Percentiles rank a stretch among this genome's conserved stretches.
These are phyloP conservation scores for Columba livia DNA, from an alignment of 2,113 vertebrate genomes.

Conservation along the genomic window DNA sequence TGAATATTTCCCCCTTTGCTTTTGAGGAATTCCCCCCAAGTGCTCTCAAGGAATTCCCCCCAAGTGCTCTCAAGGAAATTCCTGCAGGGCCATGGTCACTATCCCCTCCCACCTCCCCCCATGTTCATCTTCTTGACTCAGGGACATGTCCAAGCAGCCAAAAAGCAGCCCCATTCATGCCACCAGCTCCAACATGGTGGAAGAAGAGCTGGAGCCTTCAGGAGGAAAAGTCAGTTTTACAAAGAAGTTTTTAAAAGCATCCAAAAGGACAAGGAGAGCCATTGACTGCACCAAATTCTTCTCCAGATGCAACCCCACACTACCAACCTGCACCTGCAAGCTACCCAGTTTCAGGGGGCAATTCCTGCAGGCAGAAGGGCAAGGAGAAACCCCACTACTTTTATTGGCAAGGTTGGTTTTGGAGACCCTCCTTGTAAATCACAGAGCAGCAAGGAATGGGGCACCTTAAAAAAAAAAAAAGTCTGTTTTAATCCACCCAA, in stretches of 20 bases:
- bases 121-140: neutral
- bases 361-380: neutral
- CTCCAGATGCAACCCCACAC: neutral
- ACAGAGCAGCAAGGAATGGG: neutral
- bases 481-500: constrained; percentile 43
- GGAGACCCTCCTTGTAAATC: neutral
- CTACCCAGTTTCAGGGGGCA: neutral
- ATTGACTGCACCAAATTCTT: neutral
- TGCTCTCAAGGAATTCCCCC: no score
- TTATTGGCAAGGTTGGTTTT: neutral
- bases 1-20: neutral
- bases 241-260: neutral
- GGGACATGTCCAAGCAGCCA: neutral
- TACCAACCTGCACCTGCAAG: neutral
- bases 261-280: neutral
- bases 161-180: neutral
- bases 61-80: no score
- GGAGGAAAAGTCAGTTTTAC: neutral
- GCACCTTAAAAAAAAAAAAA: neutral
- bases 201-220: neutral
- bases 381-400: neutral
- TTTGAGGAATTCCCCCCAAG: neutral
- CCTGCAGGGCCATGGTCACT: rapidly evolving
- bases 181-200: neutral
- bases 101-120: neutral